phyloP scores from a whole-genome alignment of 2,113 vertebrate genomes.

The Panurus biarmicus region DNA sequence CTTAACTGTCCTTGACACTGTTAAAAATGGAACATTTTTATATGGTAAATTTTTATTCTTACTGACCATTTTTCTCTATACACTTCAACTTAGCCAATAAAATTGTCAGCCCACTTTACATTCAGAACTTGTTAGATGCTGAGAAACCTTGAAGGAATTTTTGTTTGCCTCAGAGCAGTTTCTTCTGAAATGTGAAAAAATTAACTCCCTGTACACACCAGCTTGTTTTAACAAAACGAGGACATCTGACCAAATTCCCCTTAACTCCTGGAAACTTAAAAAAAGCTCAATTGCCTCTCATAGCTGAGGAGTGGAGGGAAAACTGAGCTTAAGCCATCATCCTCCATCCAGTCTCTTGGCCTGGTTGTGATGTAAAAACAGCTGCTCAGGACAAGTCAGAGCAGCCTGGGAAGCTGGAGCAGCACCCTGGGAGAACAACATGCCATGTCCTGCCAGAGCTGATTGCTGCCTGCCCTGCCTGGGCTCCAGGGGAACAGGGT shows the following conservation, averaged over 20 bases:
- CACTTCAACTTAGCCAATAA: background rate
- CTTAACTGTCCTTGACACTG: background rate
- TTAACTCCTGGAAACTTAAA: background rate
- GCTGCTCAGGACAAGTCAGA: background rate
- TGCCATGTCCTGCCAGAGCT: background rate
- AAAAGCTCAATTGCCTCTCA: background rate
- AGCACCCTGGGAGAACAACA: accelerated
- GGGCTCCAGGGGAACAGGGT: background rate
- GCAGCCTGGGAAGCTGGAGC: background rate
- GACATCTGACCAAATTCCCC: background rate
- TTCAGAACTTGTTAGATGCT: background rate
- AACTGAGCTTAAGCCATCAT: background rate
- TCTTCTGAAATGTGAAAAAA: background rate
- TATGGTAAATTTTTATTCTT: background rate
- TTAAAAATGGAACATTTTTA: background rate
- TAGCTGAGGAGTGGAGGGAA: background rate
- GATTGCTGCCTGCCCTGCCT: background rate
- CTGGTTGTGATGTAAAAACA: background rate
- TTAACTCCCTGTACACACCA: background rate
- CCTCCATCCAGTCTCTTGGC: background rate
- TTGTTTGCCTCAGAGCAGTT: background rate
- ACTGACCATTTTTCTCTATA: background rate
- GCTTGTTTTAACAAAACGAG: background rate
- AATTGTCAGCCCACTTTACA: background rate
- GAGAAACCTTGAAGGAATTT: background rate